Percentiles rank a stretch among this genome's conserved stretches.
Evolutionary conservation across 1,140 invertebrate genomes (phyloP).

Genomic region (Asbolus verrucosus): DNA sequence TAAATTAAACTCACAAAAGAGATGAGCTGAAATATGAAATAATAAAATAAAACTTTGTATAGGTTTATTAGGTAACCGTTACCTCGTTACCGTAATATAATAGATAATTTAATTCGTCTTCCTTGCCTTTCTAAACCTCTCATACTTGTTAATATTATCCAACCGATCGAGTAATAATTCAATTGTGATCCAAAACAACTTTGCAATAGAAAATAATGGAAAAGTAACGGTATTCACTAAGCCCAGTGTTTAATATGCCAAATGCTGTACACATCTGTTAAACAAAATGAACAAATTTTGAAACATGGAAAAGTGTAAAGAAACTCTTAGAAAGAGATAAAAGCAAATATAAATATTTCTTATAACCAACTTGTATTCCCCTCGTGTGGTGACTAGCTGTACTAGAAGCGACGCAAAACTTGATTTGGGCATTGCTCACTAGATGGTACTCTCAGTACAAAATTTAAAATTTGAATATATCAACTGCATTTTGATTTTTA

Average conservation of each 20-base stretch:
- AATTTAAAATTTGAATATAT: too few species aligned
- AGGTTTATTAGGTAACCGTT: conserved; percentile 30
- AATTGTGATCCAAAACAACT: conserved; percentile 22
- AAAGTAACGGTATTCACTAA: conserved; percentile 11
- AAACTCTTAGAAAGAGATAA: too few species aligned
- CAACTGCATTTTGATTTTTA: too few species aligned
- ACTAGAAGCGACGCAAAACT: too few species aligned
- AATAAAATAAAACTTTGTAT: conserved; percentile 31
- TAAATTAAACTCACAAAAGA: background rate
- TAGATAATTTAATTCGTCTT: conserved; percentile 37
- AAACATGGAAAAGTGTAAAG: background rate
- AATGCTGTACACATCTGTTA: conserved; percentile 31
- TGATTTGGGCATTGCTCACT: too few species aligned
- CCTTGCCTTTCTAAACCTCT: conserved; percentile 35
- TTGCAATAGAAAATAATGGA: conserved; percentile 25
- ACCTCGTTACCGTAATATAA: conserved; percentile 33
- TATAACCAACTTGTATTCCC: background rate
- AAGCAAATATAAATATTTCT: background rate
- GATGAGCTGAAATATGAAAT: background rate
- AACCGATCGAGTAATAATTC: conserved; percentile 31
- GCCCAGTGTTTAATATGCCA: background rate
- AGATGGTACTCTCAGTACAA: too few species aligned
- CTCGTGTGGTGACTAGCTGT: background rate
- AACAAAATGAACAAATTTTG: background rate
- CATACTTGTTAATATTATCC: conserved; percentile 34